Conservation (phyloP, 1,140 invertebrate genomes). For the Panagrolaimus sp. region DNA sequence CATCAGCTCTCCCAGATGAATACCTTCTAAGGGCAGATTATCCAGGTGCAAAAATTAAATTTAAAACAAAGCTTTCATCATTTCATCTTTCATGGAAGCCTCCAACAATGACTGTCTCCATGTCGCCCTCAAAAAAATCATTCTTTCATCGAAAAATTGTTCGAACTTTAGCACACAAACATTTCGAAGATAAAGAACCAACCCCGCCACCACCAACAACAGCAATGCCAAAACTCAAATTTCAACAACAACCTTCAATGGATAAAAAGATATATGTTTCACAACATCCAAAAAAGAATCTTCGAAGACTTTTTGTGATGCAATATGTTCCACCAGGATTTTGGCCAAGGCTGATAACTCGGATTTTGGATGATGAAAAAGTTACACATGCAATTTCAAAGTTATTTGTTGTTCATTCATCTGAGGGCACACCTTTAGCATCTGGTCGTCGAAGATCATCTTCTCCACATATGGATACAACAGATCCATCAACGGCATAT, state of each 20-base stretch:
- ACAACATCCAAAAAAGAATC: neutral
- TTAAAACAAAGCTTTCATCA: slow-evolving; percentile 24
- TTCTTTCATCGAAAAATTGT: slow-evolving; percentile 20
- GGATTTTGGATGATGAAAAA: slow-evolving; percentile 81
- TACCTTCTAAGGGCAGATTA: slow-evolving; percentile 65
- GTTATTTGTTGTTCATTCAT: slow-evolving; percentile 64
- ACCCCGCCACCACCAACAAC: neutral
- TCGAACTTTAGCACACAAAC: slow-evolving; percentile 17
- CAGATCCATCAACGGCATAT: neutral
- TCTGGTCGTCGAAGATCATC: neutral
- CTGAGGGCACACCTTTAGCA: slow-evolving; percentile 22
- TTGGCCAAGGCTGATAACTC: slow-evolving; percentile 86
- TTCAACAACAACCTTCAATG: neutral
- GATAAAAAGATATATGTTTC: neutral
- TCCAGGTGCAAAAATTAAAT: slow-evolving; percentile 53
- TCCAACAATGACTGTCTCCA: slow-evolving; percentile 6
- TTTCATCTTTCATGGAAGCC: neutral
- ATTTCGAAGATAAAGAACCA: slow-evolving; percentile 17
- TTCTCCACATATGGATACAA: neutral
- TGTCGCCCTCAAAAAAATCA: slow-evolving; percentile 33
- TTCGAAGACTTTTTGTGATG: slow-evolving; percentile 65
- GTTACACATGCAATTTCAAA: slow-evolving; percentile 63
- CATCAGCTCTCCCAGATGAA: slow-evolving; percentile 80
- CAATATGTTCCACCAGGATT: slow-evolving; percentile 96
- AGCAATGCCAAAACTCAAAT: no score